Base-by-base conservation (phyloP, 30 jellyfish, hydroid and myxozoan genomes). In the Morbakka virulenta region DNA sequence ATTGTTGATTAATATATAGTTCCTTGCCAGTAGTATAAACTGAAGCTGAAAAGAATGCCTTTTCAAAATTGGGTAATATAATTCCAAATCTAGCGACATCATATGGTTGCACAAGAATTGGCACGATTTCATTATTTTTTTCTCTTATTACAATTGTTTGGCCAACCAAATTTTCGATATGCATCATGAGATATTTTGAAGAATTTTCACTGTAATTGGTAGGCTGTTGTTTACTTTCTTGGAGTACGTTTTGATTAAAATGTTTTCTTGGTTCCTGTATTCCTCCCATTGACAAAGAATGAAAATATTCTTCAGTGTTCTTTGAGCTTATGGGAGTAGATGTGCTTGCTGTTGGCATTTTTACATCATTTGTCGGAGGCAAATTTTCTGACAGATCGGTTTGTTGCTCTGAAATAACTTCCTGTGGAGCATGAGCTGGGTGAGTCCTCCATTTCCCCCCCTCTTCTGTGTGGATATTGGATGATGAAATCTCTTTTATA, bases 91-190 rank as follows among this genome's bases (percentile, higher is more conserved):
- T 80, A n/a, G 76, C 87, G 29, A 79, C 53, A 14, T 85, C 94
- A 23, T 69, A 62, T 1, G 95, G 89, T 64, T 80, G 94, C 14
- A 92, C 75, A 14, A 92, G 81, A n/a, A 92, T 35, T 9, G 96
- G 94, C 78, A 75, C 81, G 62, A 92, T 80, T 32, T 62, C 65
- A 30, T 83, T 84, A 50, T 74, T 62, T 66, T 72, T 68, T 33
- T 92, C 99, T n/a, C 32, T 72, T 28, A 92, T 34, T 76, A 85
- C 99, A 30, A 92, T 86, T 62, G 94, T 64, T 41, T 86, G 83
- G 20, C 68, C 84, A 9, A 87, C 87, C 28, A 41, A 35, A 72
- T 88, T 92, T 49, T 89, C 91, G 24, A 89, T 41, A 72, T 64
- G 84, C 57, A 89, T 35, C 97, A 89, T 89, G 1, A 84, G 62